Conservation (phyloP, 1,140 invertebrate genomes). For the Pseudachorutes palmiensis region DNA sequence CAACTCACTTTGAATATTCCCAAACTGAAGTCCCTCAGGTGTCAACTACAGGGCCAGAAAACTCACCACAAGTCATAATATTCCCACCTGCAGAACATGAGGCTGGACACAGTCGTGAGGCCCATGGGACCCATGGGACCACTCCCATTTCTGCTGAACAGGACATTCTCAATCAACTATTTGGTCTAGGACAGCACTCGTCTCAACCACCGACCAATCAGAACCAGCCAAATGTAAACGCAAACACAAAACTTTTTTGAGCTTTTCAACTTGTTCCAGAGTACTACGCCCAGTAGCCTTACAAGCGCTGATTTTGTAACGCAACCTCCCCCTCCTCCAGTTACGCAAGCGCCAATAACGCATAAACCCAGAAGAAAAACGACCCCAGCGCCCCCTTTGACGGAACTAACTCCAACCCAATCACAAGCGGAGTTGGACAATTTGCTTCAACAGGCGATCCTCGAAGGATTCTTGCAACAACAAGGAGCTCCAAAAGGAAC, state of each 20-base stretch:
- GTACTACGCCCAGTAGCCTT: neutral
- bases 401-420: slow-evolving; percentile 9
- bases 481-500: slow-evolving; percentile 2
- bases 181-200: neutral
- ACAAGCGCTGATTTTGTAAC: too few relatives aligned
- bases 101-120: neutral
- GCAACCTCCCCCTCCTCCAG: too few relatives aligned
- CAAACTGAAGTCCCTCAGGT: too few relatives aligned
- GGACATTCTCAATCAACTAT: slow-evolving; percentile 11
- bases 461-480: neutral
- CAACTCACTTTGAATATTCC: too few relatives aligned
- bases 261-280: slow-evolving; percentile 22
- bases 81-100: neutral
- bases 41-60: too few relatives aligned
- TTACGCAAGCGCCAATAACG: neutral
- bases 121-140: neutral
- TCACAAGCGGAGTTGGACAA: slow-evolving; percentile 15
- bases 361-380: neutral
- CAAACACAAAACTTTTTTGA: slow-evolving; percentile 13
- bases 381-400: neutral
- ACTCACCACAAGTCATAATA: neutral
- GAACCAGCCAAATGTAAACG: neutral
- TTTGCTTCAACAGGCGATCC: slow-evolving; percentile 15
- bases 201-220: neutral
- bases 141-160: neutral